These are phyloP conservation scores for Scaptomyza caliginosa DNA, from an alignment of 2,888 invertebrate genomes.

Conservation along the genomic window DNA sequence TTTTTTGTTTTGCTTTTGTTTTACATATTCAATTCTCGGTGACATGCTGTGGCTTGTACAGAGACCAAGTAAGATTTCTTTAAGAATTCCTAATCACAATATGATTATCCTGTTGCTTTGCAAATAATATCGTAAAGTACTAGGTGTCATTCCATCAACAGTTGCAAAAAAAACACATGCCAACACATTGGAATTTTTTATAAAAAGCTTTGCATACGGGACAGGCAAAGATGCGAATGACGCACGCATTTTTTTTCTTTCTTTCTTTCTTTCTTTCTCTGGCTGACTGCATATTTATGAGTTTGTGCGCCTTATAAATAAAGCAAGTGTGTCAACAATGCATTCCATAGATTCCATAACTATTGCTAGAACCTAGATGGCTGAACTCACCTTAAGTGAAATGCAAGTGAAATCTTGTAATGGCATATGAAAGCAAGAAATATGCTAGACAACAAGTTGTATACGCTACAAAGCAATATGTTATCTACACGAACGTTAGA, in stretches of 20 bases:
- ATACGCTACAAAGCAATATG: conserved; percentile 36
- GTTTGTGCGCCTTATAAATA: conserved; percentile 65
- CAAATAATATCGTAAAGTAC: conserved; percentile 21
- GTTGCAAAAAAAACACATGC: conserved; percentile 31
- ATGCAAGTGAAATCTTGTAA: conserved; percentile 40
- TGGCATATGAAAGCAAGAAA: conserved; percentile 30
- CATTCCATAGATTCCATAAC: conserved; percentile 52
- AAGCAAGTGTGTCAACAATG: conserved; percentile 75
- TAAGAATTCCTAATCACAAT: conserved; percentile 10
- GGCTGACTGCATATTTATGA: conserved; percentile 70
- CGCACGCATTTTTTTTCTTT: conserved; percentile 49
- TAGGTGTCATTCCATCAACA: conserved; percentile 18
- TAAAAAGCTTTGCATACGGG: conserved; percentile 24
- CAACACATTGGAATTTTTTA: conserved; percentile 9
- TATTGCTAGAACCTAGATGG: conserved; percentile 16
- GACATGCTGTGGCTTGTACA: conserved; percentile 12
- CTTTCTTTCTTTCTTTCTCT: no score
- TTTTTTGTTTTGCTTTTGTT: conserved; percentile 37
- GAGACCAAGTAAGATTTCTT: no score
- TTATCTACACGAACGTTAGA: no score
- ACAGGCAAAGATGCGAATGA: conserved; percentile 28
- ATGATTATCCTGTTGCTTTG: conserved; percentile 25
- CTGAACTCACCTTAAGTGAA: conserved; percentile 43
- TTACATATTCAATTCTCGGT: conserved; percentile 62
- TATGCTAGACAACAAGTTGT: not conserved